These are phyloP conservation scores for Ditylenchus weischeri DNA, from an alignment of 2,888 invertebrate genomes.

Conservation along the genomic window DNA sequence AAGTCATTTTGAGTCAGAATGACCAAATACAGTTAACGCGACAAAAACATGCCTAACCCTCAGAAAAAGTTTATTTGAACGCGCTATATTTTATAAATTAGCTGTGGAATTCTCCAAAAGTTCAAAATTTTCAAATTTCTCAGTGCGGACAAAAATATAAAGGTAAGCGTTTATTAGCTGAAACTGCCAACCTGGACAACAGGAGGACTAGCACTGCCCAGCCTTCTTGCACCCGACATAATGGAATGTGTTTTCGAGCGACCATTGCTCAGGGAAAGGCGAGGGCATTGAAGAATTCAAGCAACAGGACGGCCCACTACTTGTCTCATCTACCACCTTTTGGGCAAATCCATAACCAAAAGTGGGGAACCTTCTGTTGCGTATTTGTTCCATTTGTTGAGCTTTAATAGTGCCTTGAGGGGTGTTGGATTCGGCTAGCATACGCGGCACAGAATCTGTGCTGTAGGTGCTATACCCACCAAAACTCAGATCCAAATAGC, in stretches of 20 bases:
- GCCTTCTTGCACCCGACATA: too few relatives aligned
- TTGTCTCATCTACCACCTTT: conserved; percentile 10
- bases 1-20: too few relatives aligned
- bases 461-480: conserved; percentile 29
- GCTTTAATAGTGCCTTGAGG: conserved; percentile 14
- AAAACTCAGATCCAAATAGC: conserved; percentile 50
- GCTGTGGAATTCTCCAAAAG: too few relatives aligned
- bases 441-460: conserved; percentile 34
- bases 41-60: too few relatives aligned
- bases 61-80: too few relatives aligned
- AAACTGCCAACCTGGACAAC: background rate
- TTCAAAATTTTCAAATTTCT: too few relatives aligned
- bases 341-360: conserved; percentile 6
- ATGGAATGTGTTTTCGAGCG: background rate
- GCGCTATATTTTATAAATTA: too few relatives aligned
- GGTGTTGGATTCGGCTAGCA: conserved; percentile 29
- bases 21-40: too few relatives aligned
- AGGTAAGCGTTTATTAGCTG: too few relatives aligned
- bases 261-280: conserved; percentile 7
- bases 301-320: background rate
- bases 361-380: conserved; percentile 17
- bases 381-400: background rate
- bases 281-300: background rate
- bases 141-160: too few relatives aligned
- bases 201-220: conserved; percentile 7